Conservation (phyloP, 2,113 vertebrate species). For the Caloenas nicobarica region DNA sequence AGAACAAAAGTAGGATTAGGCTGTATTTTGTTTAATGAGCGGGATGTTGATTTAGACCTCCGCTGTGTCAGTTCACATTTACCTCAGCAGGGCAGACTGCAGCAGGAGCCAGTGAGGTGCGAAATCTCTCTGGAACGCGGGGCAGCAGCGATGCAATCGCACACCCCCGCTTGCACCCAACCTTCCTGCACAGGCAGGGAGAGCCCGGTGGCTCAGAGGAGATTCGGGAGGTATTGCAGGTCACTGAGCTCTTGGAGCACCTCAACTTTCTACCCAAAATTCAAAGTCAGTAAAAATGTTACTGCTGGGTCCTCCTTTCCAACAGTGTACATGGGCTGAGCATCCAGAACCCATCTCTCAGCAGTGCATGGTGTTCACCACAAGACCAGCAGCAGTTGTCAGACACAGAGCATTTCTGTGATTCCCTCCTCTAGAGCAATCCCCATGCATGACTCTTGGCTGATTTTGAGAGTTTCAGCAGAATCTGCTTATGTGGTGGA, state of each 20-base stretch:
- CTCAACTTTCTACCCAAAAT: not conserved
- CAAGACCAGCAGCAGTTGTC: not conserved
- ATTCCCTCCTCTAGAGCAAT: not conserved
- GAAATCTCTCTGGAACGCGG: conserved; percentile 45
- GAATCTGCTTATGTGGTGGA: not conserved
- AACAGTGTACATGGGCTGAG: not conserved
- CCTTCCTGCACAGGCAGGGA: not conserved
- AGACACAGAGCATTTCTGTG: not conserved
- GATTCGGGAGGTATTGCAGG: not conserved
- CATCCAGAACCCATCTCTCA: not conserved
- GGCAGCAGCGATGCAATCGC: not conserved
- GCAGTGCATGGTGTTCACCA: not conserved
- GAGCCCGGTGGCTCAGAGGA: accelerated
- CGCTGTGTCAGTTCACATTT: conserved; percentile 35
- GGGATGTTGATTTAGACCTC: conserved; percentile 40
- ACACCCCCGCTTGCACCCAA: not conserved
- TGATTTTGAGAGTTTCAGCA: not conserved
- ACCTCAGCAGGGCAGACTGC: not conserved
- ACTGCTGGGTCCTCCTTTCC: not conserved
- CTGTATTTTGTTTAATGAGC: conserved; percentile 20
- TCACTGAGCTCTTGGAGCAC: not conserved
- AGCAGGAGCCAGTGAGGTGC: conserved; percentile 30
- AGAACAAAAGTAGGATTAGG: conserved; percentile 57
- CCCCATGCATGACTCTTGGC: not conserved
- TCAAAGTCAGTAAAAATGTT: not conserved